Evolutionary conservation across 2,888 invertebrate species (phyloP).

Genomic region (Rotaria magnacalcarata): DNA sequence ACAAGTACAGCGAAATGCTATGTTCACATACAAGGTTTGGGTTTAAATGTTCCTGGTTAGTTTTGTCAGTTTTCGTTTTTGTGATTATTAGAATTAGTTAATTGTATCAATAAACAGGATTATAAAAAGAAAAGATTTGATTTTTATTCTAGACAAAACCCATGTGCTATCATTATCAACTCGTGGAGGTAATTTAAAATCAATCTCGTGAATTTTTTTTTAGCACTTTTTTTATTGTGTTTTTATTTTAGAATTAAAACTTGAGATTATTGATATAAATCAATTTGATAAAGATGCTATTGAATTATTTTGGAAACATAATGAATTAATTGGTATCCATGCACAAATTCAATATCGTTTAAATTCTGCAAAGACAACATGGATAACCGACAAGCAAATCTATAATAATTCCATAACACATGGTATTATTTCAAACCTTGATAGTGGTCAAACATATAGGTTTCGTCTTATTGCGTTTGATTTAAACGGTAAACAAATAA

Average conservation of each 20-base stretch:
- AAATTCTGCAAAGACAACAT: not conserved
- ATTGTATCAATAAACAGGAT: not conserved
- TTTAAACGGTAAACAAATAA: not conserved
- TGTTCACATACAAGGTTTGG: slow-evolving; percentile 40
- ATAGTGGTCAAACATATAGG: slow-evolving; percentile 10
- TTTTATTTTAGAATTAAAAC: not conserved
- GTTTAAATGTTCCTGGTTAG: not conserved
- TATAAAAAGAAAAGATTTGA: not conserved
- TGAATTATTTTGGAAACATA: slow-evolving; percentile 1
- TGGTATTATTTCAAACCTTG: slow-evolving; percentile 37
- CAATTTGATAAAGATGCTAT: not conserved
- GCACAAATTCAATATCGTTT: not conserved
- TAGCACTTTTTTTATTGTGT: not conserved
- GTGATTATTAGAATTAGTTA: too few species aligned
- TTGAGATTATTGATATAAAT: not conserved
- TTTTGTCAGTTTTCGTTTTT: not conserved
- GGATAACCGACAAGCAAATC: not conserved
- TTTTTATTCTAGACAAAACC: not conserved
- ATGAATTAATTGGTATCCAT: not conserved
- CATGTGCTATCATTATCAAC: not conserved
- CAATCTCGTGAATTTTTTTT: too few species aligned
- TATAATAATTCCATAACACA: not conserved
- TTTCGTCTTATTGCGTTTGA: slow-evolving; percentile 38
- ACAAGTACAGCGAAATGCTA: slow-evolving; percentile 42
- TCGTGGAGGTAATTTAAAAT: not conserved